Percentiles rank a stretch among this genome's conserved stretches.
Evolutionary conservation across 2,113 vertebrate genomes (phyloP).

Genomic region (Eulemur rufifrons): DNA sequence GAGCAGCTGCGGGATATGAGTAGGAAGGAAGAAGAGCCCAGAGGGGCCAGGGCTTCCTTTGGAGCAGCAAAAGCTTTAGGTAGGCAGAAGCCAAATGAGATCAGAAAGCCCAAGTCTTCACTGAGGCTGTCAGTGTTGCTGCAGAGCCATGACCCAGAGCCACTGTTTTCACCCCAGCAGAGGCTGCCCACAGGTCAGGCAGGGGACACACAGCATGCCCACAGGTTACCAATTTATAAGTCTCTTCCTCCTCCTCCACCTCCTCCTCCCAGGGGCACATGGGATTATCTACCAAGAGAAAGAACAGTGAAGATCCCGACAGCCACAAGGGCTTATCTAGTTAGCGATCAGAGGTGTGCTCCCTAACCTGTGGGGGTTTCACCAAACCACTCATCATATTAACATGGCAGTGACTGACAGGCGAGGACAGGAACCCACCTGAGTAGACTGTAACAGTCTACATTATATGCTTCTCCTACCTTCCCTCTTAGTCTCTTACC

Average conservation of each 20-base stretch:
- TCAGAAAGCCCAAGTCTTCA: background rate
- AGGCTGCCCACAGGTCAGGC: background rate
- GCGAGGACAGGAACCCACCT: background rate
- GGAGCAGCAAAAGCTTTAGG: background rate
- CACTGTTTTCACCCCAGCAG: background rate
- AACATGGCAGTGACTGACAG: background rate
- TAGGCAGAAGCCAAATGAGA: background rate
- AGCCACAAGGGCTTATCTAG: background rate
- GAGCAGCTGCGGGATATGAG: background rate
- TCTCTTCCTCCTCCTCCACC: constrained; percentile 66
- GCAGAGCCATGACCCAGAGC: background rate
- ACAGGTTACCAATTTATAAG: constrained; percentile 71
- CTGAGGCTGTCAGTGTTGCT: background rate
- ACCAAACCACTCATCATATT: background rate
- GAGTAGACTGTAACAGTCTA: no score
- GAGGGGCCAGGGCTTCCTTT: background rate
- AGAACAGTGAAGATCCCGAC: background rate
- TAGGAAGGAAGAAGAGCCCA: background rate
- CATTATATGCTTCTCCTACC: background rate
- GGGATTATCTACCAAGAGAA: constrained; percentile 69
- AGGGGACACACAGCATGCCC: constrained; percentile 30
- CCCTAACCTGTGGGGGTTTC: background rate
- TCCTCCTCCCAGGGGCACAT: constrained; percentile 66
- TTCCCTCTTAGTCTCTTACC: background rate
- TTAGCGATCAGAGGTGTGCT: background rate